Base-by-base conservation (phyloP, 2,888 invertebrate species). In the Drosophila mulleri region DNA sequence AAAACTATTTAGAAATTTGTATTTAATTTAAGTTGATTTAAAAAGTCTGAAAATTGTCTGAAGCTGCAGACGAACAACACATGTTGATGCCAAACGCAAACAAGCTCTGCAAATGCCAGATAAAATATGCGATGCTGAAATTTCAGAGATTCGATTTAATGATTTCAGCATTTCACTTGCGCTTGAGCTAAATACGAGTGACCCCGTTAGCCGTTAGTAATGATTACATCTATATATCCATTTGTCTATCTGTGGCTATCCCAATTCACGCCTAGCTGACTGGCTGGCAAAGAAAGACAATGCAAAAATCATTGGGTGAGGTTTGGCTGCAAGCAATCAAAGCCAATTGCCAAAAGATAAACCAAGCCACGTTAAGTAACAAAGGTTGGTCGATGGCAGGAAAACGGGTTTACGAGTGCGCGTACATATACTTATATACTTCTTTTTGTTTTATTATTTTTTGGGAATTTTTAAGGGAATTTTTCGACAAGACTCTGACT, bases 171-270 rank as follows among this genome's bases (percentile, higher is more conserved):
- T 76, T 78, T 81, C 68, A 74, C 72, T 77, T 87, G 88, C 77
- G 87, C 85, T 83, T 83, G 89, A 81, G 67, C 89, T 58, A 71
- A 65, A 67, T 80, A 67, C 16, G 32, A 41, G 18, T 84, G 89
- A 84, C 84, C 89, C 84, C 60, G 69, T 86, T 84, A 35, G 48
- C 35, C 67, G 59, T 32, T 32, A 32, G 56, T 54, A 70, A 54
- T 68, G 72, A 77, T 63, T 65, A 54, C 52, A 71, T 56, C 44
- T 72, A 69, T 61, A 18, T 61, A 14, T 47, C 47, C 16, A n/a
- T 23, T 23, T 26, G 20, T 18, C 35, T 18, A n/a, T 11, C 32
- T 23, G 14, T 4, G 18, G 32, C 50, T 50, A 41, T 41, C 57
- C 68, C 82, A 69, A 70, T 54, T 78, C 84, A 87, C 26, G 67